Evolutionary conservation across 2,888 invertebrate genomes (phyloP), one percentile per base, ranked within the genome.

Genomic region (Pedicia rivosa): DNA sequence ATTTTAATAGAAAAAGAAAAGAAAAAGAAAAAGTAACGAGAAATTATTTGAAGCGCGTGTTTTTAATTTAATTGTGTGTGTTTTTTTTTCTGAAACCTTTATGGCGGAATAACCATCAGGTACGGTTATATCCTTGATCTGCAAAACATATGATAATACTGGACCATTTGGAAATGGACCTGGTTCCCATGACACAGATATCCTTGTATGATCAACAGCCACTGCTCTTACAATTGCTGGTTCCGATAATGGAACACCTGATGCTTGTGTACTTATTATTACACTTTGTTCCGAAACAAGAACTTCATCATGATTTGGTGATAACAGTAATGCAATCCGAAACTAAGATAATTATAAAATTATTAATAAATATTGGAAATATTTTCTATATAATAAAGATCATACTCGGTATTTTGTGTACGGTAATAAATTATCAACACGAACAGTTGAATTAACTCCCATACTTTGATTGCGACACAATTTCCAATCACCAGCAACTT

Each of bases 81-180:
- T n/a, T n/a, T n/a, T n/a, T n/a, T n/a, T n/a, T n/a, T n/a, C n/a
- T n/a, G n/a, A 36, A 43, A 80, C 81, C 72, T 78, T 75, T 47
- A 78, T 66, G 44, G 71, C 70, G 46, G 68, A 68, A 50, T 65
- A 68, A 42, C 72, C 70, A 47, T 67, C 66, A 20, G 66, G 64
- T n/a, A n/a, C n/a, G 32, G 66, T 62, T 2, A 63, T 60, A 45
- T 72, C 68, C 15, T 68, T 68, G 31, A 88, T 70, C 49, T 75
- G 68, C 44, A 91, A 64, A 45, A 80, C 78, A 63, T 88, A 92
- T 45, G 87, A 83, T 42, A 84, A 72, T 48, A 92, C 69, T 27
- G 86, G 87, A 44, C 87, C 91, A 59, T 88, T 88, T 36, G 81
- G 79, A 54, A 82, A 87, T 37, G 73, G 72, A 12, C 91, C 90